Percentiles rank a stretch among this genome's conserved stretches.
These are phyloP conservation scores for Pterocles orientalis DNA, from an alignment of 2,113 vertebrate genomes.

Conservation along the genomic window DNA sequence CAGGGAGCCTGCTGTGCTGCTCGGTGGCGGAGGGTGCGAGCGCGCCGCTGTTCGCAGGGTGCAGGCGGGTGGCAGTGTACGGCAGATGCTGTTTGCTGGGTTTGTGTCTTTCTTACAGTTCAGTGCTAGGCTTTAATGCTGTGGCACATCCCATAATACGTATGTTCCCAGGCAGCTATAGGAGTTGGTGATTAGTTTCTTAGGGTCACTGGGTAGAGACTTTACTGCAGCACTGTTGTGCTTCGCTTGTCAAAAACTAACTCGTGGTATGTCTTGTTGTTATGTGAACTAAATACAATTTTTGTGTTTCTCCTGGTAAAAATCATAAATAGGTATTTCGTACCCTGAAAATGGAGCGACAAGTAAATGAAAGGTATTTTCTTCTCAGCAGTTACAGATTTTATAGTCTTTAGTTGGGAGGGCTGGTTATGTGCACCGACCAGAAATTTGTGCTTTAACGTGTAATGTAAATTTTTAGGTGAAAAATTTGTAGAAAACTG, in stretches of 20 bases:
- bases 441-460: neutral
- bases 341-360: neutral
- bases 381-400: neutral
- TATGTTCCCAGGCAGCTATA: neutral
- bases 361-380: neutral
- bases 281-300: neutral
- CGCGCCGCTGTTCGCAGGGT: neutral
- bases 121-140: neutral
- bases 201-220: neutral
- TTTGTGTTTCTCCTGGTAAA: neutral
- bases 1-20: neutral
- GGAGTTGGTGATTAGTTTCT: neutral
- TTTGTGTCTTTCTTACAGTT: neutral
- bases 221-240: neutral
- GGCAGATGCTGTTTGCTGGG: neutral
- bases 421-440: neutral
- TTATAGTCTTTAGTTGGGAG: neutral
- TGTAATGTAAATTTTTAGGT: neutral
- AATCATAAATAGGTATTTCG: neutral
- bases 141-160: rapidly evolving
- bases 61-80: neutral
- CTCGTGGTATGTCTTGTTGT: neutral
- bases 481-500: neutral
- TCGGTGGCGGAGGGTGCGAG: neutral
- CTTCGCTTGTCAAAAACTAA: neutral